Evolutionary conservation across 2,113 vertebrate genomes (phyloP).

Genomic region (Eretmodus cyanostictus): DNA sequence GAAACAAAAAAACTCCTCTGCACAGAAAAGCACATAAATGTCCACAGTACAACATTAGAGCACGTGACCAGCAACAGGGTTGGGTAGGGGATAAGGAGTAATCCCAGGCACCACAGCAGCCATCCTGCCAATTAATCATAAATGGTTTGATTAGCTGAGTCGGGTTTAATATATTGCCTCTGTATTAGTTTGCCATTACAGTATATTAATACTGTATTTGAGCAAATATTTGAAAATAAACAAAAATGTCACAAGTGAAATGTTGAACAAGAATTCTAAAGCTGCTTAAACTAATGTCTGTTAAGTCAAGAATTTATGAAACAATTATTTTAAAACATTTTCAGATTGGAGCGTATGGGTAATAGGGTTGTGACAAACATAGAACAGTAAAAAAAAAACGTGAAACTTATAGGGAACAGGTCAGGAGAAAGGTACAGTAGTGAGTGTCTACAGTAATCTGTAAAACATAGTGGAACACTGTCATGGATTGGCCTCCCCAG

Average conservation of each 20-base stretch:
- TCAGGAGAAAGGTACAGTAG: background rate
- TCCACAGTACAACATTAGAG: no score
- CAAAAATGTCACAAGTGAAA: background rate
- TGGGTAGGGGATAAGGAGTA: no score
- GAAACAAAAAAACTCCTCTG: no score
- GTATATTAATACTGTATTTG: background rate
- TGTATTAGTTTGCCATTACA: background rate
- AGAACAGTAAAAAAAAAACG: background rate
- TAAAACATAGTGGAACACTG: background rate
- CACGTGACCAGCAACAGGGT: no score
- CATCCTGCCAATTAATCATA: background rate
- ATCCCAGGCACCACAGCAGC: no score
- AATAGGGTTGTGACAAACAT: background rate
- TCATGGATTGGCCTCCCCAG: background rate
- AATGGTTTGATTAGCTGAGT: background rate
- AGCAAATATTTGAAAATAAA: background rate
- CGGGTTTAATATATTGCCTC: rapidly evolving
- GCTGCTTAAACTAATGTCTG: background rate
- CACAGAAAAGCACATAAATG: no score
- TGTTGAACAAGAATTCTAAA: background rate
- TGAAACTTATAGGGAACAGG: background rate
- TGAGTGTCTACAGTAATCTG: background rate
- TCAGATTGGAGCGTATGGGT: background rate
- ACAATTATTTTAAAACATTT: background rate
- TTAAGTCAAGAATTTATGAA: background rate